phyloP scores from a whole-genome alignment of 1,140 invertebrate genomes.

The Acromyrmex echinatior region DNA sequence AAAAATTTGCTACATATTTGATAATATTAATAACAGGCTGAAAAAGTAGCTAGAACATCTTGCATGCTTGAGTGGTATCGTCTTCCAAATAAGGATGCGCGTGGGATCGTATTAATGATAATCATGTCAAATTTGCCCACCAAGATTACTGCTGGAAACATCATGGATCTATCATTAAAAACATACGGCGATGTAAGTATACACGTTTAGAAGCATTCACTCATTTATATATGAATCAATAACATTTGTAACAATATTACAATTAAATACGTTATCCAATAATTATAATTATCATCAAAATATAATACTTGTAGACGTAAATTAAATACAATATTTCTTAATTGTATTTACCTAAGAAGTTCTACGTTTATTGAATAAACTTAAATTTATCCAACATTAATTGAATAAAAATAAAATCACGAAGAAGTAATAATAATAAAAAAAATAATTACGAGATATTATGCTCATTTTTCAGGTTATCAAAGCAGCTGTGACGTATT shows the following conservation, averaged over 20 bases:
- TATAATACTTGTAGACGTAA: too few species aligned
- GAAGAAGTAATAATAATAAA: constrained; percentile 34
- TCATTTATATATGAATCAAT: not conserved
- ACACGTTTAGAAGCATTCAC: not conserved
- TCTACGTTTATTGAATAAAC: too few species aligned
- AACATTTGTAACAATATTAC: not conserved
- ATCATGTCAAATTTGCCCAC: constrained; percentile 68
- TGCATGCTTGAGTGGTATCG: constrained; percentile 7
- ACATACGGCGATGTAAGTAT: constrained; percentile 71
- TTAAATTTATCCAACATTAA: not conserved
- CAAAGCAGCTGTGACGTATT: constrained; percentile 73
- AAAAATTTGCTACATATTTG: not conserved
- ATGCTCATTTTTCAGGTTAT: constrained; percentile 64
- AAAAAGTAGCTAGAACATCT: constrained; percentile 64
- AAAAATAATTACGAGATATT: not conserved
- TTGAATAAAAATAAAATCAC: constrained; percentile 5
- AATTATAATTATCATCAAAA: too few species aligned
- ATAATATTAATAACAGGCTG: constrained; percentile 55
- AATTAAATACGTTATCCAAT: too few species aligned
- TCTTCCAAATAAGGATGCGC: constrained; percentile 51
- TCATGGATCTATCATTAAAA: constrained; percentile 65
- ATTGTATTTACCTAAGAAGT: too few species aligned
- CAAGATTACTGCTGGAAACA: constrained; percentile 72
- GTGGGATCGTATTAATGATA: constrained; percentile 67
- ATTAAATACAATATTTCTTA: too few species aligned